These are phyloP conservation scores for Cosmia pyralina DNA, from an alignment of 2,888 invertebrate genomes.

Conservation along the genomic window DNA sequence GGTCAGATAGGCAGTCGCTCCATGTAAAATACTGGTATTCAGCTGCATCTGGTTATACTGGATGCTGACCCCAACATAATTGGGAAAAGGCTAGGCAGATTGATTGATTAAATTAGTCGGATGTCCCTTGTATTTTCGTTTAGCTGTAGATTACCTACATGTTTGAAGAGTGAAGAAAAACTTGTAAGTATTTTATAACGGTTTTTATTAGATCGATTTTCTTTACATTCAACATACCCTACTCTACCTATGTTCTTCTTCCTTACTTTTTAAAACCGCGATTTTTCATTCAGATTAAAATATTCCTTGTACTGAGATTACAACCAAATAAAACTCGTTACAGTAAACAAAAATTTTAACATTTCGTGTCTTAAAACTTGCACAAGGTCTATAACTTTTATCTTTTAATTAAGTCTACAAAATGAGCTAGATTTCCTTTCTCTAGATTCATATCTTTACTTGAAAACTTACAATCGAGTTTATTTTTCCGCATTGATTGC, in stretches of 20 bases:
- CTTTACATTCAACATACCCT: neutral
- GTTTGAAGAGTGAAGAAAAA: too few species aligned
- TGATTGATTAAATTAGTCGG: neutral
- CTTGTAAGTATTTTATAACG: too few species aligned
- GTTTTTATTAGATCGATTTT: neutral
- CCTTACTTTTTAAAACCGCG: neutral
- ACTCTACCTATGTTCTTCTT: neutral
- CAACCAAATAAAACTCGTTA: neutral
- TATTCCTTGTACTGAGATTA: neutral
- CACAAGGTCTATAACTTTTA: conserved; percentile 36
- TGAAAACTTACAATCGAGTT: conserved; percentile 43
- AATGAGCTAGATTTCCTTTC: conserved; percentile 39
- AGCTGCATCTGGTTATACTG: too few species aligned
- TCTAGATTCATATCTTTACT: conserved; percentile 50
- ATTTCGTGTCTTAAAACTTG: conserved; percentile 3
- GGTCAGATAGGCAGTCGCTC: too few species aligned
- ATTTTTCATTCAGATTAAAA: too few species aligned
- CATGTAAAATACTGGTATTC: too few species aligned
- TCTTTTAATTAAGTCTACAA: conserved; percentile 51
- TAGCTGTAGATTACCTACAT: too few species aligned
- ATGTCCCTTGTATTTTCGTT: too few species aligned
- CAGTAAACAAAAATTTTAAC: neutral
- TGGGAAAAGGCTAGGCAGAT: too few species aligned
- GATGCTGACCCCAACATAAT: too few species aligned
- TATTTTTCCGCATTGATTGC: conserved; percentile 52